Conservation (phyloP, 2,113 vertebrate genomes). For the Thamnophis sirtalis region DNA sequence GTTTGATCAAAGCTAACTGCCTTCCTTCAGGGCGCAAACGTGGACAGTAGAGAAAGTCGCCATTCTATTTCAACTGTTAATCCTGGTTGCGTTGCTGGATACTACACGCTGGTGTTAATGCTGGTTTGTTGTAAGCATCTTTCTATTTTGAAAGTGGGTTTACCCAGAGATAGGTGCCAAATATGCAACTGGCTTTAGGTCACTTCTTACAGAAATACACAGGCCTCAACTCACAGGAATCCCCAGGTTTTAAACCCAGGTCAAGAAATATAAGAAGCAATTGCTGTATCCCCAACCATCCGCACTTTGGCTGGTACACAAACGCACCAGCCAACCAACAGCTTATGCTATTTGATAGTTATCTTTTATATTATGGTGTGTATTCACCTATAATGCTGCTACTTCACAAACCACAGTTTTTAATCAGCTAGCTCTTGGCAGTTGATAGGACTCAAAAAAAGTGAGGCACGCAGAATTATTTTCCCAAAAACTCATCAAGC, state of each 20-base stretch:
- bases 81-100: background rate
- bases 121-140: background rate
- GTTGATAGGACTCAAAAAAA: too few species aligned
- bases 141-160: too few species aligned
- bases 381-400: background rate
- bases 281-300: background rate
- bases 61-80: background rate
- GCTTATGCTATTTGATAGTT: background rate
- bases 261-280: background rate
- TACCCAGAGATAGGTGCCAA: background rate
- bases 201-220: background rate
- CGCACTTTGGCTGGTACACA: background rate
- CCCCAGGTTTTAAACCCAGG: background rate
- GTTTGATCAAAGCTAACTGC: background rate
- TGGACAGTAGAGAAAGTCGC: background rate
- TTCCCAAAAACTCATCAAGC: too few species aligned
- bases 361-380: background rate
- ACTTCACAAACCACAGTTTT: background rate
- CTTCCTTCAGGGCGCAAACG: background rate
- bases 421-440: too few species aligned
- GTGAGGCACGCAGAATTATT: too few species aligned
- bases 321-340: background rate
- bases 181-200: background rate
- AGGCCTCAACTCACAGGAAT: background rate
- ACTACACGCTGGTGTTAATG: background rate